Conservation (phyloP, 2,888 invertebrate genomes). For the Elegia similella region DNA sequence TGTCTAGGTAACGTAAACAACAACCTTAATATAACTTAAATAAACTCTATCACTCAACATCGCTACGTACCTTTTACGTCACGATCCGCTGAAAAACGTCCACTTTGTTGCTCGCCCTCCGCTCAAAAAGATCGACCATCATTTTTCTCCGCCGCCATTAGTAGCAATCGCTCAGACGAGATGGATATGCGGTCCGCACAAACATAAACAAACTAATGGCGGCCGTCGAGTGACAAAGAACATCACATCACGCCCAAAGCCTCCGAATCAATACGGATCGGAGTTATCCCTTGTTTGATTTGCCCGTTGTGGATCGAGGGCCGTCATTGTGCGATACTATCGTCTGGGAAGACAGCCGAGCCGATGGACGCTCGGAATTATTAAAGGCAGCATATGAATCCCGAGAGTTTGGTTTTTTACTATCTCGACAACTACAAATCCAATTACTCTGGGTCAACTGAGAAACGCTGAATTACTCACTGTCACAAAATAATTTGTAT, state of each 20-base stretch:
- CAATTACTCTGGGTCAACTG: not conserved
- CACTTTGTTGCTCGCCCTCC: conserved; percentile 49
- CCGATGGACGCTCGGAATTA: conserved; percentile 28
- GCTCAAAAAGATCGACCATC: conserved; percentile 51
- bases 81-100: conserved; percentile 55
- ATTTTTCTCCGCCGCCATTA: conserved; percentile 66
- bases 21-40: conserved; percentile 14
- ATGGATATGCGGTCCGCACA: conserved; percentile 55
- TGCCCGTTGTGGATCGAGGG: conserved; percentile 29
- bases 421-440: not conserved
- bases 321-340: conserved; percentile 38
- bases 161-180: conserved; percentile 54
- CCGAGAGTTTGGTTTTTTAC: conserved; percentile 35
- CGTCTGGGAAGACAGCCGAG: conserved; percentile 18
- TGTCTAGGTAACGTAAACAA: conserved; percentile 1
- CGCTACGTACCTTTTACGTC: conserved; percentile 62
- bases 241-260: conserved; percentile 51
- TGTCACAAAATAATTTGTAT: too few relatives aligned
- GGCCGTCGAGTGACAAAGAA: conserved; percentile 61
- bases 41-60: conserved; percentile 44
- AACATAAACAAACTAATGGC: conserved; percentile 69
- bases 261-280: conserved; percentile 51
- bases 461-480: not conserved
- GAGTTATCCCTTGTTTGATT: conserved; percentile 33
- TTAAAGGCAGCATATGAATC: conserved; percentile 36